A percentile compares a stretch with the other conserved stretches of the same genome.
phyloP scores from a whole-genome alignment of 2,888 invertebrate genomes.

The Erebia aethiops region DNA sequence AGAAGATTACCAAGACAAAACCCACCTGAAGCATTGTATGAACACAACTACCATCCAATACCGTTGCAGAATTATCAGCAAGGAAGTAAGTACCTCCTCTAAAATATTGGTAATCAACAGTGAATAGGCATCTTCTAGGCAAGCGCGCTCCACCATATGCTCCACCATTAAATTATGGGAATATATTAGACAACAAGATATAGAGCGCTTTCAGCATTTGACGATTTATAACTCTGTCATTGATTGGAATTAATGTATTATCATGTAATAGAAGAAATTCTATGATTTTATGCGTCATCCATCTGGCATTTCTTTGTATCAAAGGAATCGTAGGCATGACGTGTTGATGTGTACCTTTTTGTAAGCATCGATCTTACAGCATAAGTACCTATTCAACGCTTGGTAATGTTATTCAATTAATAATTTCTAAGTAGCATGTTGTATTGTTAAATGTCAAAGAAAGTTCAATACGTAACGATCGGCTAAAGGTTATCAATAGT shows the following conservation, averaged over 20 bases:
- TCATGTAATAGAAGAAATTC: too few relatives aligned
- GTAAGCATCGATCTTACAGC: background rate
- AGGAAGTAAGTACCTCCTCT: constrained; percentile 59
- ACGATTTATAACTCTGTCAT: too few relatives aligned
- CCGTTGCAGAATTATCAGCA: constrained; percentile 52
- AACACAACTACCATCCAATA: constrained; percentile 61
- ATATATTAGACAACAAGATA: too few relatives aligned
- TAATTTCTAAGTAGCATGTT: constrained; percentile 1
- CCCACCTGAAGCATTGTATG: constrained; percentile 53
- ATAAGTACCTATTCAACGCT: background rate
- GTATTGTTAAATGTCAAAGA: constrained; percentile 50
- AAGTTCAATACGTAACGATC: constrained; percentile 48
- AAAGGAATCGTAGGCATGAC: background rate
- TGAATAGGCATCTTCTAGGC: too few relatives aligned
- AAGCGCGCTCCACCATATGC: too few relatives aligned
- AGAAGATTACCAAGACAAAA: constrained; percentile 69
- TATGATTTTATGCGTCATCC: too few relatives aligned
- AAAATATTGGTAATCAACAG: too few relatives aligned
- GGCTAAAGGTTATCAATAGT: constrained; percentile 54
- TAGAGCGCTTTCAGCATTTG: too few relatives aligned
- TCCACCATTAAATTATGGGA: too few relatives aligned
- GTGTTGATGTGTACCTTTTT: background rate
- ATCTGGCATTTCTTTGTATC: too few relatives aligned
- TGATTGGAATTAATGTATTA: too few relatives aligned
- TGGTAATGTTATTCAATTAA: background rate